phyloP scores from a whole-genome alignment of 2,113 vertebrate genomes.

The Microtus montanus region DNA sequence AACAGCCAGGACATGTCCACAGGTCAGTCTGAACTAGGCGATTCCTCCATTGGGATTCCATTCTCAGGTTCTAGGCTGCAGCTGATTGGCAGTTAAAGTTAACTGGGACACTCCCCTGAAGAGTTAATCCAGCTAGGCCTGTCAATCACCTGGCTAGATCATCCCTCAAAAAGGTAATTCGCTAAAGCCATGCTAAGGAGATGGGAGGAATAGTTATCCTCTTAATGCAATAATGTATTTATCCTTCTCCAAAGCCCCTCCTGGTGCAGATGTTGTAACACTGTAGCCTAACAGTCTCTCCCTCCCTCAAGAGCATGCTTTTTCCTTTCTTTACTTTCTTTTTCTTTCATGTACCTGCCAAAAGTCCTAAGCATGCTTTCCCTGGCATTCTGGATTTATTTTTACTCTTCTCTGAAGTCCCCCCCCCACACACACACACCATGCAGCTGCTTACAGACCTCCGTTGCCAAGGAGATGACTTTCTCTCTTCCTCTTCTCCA shows the following conservation, averaged over 20 bases:
- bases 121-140: not conserved
- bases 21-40: not conserved
- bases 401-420: no score
- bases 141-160: not conserved
- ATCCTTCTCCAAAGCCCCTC: not conserved
- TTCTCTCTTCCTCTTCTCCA: not conserved
- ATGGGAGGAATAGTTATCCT: not conserved
- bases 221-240: not conserved
- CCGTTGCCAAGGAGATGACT: not conserved
- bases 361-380: not conserved
- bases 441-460: not conserved
- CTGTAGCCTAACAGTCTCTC: no score
- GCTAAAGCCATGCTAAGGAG: not conserved
- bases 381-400: not conserved
- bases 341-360: not conserved
- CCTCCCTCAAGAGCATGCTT: no score
- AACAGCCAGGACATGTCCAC: not conserved
- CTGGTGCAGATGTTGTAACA: not conserved
- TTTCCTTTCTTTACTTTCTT: no score
- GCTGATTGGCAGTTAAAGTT: not conserved
- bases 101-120: not conserved
- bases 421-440: no score
- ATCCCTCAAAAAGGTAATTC: not conserved
- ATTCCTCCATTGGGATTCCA: not conserved
- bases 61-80: not conserved